Evolutionary conservation across 2,113 vertebrate species (phyloP).

Genomic region (Progne subis): DNA sequence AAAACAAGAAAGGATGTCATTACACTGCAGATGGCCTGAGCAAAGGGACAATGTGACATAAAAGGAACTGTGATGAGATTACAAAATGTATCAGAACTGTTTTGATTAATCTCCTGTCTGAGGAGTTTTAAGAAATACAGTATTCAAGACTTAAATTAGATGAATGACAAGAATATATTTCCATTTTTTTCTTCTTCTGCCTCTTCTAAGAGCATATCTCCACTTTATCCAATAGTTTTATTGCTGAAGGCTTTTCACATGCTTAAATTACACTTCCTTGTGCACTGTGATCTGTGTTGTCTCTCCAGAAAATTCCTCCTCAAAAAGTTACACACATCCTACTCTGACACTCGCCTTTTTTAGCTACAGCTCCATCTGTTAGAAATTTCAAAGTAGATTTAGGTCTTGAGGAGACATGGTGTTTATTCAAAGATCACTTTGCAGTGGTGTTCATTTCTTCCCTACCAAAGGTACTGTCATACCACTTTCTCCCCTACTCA

Average conservation of each 20-base stretch:
- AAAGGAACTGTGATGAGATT: not conserved
- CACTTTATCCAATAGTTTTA: not conserved
- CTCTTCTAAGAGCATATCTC: not conserved
- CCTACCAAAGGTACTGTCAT: not conserved
- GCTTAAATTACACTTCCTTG: not conserved
- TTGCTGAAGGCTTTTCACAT: not conserved
- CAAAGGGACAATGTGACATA: not conserved
- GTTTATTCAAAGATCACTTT: not conserved
- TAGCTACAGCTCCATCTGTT: conserved; percentile 8
- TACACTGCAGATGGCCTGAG: not conserved
- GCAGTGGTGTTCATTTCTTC: not conserved
- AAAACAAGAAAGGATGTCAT: conserved; percentile 21
- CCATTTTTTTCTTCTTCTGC: not conserved
- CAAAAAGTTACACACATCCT: not conserved
- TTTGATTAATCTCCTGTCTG: not conserved
- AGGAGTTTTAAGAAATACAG: not conserved
- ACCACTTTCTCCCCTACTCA: not conserved
- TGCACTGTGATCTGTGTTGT: not conserved
- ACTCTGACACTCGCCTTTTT: not conserved
- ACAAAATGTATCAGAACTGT: not conserved
- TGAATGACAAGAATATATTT: not conserved
- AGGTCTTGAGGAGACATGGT: not conserved
- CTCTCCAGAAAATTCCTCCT: not conserved
- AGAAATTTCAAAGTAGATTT: not conserved
- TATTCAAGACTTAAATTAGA: not conserved